These are phyloP conservation scores for Ophioninae sp. DNA, from an alignment of 2,888 invertebrate species.

Conservation along the genomic window DNA sequence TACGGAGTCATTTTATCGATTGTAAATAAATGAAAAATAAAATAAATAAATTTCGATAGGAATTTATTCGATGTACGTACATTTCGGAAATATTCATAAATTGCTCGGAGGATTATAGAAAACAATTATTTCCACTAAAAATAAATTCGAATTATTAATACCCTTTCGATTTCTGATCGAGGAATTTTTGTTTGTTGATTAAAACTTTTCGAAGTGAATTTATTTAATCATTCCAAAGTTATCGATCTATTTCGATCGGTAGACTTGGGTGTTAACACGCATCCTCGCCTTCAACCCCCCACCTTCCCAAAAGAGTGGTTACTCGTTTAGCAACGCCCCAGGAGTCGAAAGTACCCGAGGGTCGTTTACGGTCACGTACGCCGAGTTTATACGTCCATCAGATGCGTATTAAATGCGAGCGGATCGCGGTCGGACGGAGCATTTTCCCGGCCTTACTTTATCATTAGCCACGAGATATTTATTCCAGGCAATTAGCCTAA, in stretches of 20 bases:
- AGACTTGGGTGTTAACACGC: constrained; percentile 3
- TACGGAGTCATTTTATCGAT: no score
- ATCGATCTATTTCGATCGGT: constrained; percentile 52
- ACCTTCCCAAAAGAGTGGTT: neutral
- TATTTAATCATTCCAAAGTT: constrained; percentile 7
- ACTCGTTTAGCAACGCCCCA: constrained; percentile 57
- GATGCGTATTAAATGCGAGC: constrained; percentile 48
- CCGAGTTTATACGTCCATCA: constrained; percentile 54
- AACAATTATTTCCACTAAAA: no score
- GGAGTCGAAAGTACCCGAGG: constrained; percentile 9
- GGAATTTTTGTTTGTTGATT: no score
- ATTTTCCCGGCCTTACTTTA: constrained; percentile 57
- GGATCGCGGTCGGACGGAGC: constrained; percentile 16
- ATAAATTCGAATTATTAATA: no score
- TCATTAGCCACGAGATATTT: constrained; percentile 58
- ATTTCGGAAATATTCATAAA: no score
- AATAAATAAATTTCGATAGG: no score
- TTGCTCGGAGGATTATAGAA: no score
- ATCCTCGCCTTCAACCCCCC: neutral
- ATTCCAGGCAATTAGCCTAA: constrained; percentile 57
- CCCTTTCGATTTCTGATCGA: no score
- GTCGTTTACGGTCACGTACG: constrained; percentile 54
- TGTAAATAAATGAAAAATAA: no score
- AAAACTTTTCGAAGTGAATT: no score
- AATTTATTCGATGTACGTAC: no score